Evolutionary conservation across 2,888 invertebrate species (phyloP), one percentile per base, ranked within the genome.

Genomic region (Reticulitermes lucifugus): DNA sequence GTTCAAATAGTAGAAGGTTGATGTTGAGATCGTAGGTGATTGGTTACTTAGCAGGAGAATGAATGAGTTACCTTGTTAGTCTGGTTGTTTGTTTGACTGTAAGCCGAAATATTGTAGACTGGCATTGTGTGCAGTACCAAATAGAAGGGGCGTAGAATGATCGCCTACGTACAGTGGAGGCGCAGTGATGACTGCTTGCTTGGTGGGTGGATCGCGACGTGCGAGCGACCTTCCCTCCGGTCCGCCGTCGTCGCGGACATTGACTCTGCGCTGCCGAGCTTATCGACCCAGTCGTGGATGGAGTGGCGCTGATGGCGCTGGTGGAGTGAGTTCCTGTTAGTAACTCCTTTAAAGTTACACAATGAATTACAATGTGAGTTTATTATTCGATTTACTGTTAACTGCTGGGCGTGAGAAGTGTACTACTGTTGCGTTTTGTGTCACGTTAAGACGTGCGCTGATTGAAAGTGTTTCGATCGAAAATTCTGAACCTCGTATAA

Each of bases 331-430:
- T n/a, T 12, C n/a, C 4, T n/a, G 12, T 65, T 65, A 65, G 65
- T 65, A n/a, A 65, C n/a, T 25, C 65, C 65, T 18, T 6, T 25
- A n/a, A n/a, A n/a, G 9, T 12, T n/a, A n/a, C 65, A 25, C 65
- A 65, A 65, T 65, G 65, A 65, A 65, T 65, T 25, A 65, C n/a
- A 65, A 25, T 65, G 65, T 12, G 65, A 65, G 65, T 65, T 65
- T 65, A 65, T n/a, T 65, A 65, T 65, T 65, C n/a, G 25, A 65
- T 65, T 65, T 65, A 25, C 65, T 65, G 65, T 65, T 65, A n/a
- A 65, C 65, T 65, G 65, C 12, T 25, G 65, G 65, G 65, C 65
- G 25, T 65, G 65, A 65, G 65, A n/a, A 65, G 65, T 65, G 65
- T 65, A 12, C n/a, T 55, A 18, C 14, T 55, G 12, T 12, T 18